Evolutionary conservation across 2,888 invertebrate species (phyloP), one percentile per base, ranked within the genome.

Genomic region (Neelides folsomi): DNA sequence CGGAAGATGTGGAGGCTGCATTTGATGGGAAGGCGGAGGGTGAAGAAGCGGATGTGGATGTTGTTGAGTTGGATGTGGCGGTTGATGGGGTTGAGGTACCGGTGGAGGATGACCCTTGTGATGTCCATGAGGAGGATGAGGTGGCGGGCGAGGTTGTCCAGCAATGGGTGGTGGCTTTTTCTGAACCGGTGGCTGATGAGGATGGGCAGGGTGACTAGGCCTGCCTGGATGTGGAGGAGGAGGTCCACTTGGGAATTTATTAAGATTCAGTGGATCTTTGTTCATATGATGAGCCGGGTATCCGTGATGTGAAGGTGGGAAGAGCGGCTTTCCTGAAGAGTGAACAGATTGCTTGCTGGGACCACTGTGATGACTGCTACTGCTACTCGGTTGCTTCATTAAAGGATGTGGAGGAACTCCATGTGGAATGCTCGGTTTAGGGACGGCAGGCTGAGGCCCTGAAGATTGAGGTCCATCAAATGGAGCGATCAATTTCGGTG

Each of bases 221-320:
- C 27, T 27, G 27, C 27, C 27, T 3, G 27, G 27, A 7, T 27
- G 27, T 27, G 27, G 27, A 5, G 27, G 27, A 27, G 27, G 27
- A 27, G 27, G 27, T 3, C 27, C 27, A 27, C 27, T 27, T 3
- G 27, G 27, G 7, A 27, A 27, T 27, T 27, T 27, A 27, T 27
- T 27, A 5, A 27, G 27, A 27, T 27, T 27, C 27, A 27, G 7
- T 3, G 27, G 27, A 7, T 27, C 53, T 44, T 49, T 53, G 49
- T 4, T 49, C 53, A 46, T 49, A 45, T 2, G 46, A 38, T 16
- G 49, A 41, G 5, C 18, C 8, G 12, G 42, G 42, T 42, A 42
- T 12, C 42, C 18, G 42, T 13, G 45, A 27, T 9, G 27, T 6
- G n/a, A 4, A 5, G 15, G 15, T 45, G 45, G n/a, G 4, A 19